Percentiles rank a stretch among this genome's conserved stretches.
These are phyloP conservation scores for Stictonetta naevosa DNA, from an alignment of 2,113 vertebrate species.

Conservation along the genomic window DNA sequence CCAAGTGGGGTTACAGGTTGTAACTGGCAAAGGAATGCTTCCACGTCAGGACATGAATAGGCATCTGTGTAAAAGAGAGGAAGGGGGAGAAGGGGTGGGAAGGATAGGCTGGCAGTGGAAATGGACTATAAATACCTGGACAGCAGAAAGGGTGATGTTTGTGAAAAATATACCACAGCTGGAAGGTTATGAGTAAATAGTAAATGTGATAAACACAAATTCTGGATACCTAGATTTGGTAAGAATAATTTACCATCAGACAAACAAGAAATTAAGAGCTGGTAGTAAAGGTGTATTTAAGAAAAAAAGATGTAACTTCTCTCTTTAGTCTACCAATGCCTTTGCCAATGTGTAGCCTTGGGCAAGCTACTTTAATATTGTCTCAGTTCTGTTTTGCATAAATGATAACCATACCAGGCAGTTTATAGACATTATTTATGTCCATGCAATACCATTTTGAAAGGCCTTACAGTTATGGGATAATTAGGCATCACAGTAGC, in stretches of 20 bases:
- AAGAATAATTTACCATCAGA: background rate
- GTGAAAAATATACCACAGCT: background rate
- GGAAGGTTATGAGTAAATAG: background rate
- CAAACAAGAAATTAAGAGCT: background rate
- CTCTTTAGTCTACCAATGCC: background rate
- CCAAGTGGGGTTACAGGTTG: background rate
- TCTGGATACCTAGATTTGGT: background rate
- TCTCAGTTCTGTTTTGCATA: background rate
- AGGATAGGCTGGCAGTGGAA: background rate
- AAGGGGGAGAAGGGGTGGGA: background rate
- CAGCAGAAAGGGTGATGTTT: background rate
- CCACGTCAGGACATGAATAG: background rate
- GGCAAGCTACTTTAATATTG: background rate
- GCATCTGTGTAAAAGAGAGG: background rate
- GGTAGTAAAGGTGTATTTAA: background rate
- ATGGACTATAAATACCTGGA: background rate
- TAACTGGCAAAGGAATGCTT: background rate
- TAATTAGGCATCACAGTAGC: background rate
- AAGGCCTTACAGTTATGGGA: background rate
- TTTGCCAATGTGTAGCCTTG: background rate
- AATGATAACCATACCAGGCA: background rate
- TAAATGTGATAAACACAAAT: background rate
- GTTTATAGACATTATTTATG: background rate
- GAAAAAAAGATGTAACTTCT: background rate
- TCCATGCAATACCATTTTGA: background rate